Base-by-base conservation (phyloP, 2,797 vertebrate species). In the Phataginus tricuspis region DNA sequence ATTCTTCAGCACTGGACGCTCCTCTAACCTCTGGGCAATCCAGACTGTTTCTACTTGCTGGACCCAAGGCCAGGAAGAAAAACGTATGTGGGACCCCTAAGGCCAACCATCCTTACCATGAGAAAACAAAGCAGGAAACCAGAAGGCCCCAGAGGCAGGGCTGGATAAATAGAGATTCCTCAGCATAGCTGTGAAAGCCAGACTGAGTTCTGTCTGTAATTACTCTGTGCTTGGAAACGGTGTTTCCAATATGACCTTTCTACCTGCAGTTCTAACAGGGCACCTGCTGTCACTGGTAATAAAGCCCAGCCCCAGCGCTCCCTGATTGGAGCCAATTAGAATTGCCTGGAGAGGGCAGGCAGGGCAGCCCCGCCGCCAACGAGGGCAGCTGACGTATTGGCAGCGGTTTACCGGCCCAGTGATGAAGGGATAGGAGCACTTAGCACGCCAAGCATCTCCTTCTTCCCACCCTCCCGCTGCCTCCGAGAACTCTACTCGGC, bases 301-400 rank as follows among this genome's bases (percentile, higher is more conserved):
- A 96, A 96, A 77, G 57, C 88, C 12, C 0, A 31, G 68, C 55
- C 51, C 78, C 27, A 15, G 90, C 96, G 55, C 85, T 68, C 55
- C 90, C 80, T 31, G 27, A 95, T 95, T 97, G 71, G 69, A 89
- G 90, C 88, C 88, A 78, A 93, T 96, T 97, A 97, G 87, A 95
- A 95, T 96, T 91, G 95, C 93, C 83, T 10, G 3, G 59, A 89
- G 86, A 93, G 53, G 94, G 77, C 80, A 93, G 92, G 86, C 59
- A 29, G 97, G 97, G 49, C 34, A 19, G 95, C 57, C 82, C 82
- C 19, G 4, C 49, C 45, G 37, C 89, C 95, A 97, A 97, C 71
- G 74, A 98, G 94, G 89, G 83, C 95, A 96, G 96, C 86, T 93
- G 86, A 91, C 69, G 64, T 90, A 91, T 49, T 92, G 75, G 90